Conservation (phyloP, 2,797 vertebrate species). For the Neosalanx taihuensis region DNA sequence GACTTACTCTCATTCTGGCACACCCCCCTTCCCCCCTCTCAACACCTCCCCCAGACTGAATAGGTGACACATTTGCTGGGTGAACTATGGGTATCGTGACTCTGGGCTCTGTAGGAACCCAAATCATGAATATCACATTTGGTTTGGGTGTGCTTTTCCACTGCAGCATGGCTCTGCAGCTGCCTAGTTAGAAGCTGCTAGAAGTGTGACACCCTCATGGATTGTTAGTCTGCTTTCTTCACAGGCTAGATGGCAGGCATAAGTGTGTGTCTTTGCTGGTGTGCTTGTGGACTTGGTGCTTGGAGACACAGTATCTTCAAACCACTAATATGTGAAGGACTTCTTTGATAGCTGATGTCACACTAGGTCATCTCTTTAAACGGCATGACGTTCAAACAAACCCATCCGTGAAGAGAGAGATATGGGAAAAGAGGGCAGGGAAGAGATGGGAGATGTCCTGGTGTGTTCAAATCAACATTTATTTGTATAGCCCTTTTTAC, state of each 20-base stretch:
- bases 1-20: not conserved
- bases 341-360: too few species aligned
- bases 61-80: conserved; percentile 58
- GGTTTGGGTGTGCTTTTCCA: conserved; percentile 70
- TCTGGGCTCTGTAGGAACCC: conserved; percentile 58
- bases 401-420: too few species aligned
- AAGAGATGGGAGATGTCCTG: too few species aligned
- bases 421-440: too few species aligned
- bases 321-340: too few species aligned
- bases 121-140: conserved; percentile 78
- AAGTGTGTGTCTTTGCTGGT: conserved; percentile 10
- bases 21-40: not conserved
- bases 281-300: conserved; percentile 24
- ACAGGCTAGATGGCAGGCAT: conserved; percentile 44
- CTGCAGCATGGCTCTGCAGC: conserved; percentile 72
- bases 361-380: too few species aligned
- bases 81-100: conserved; percentile 62
- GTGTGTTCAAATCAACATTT: too few species aligned
- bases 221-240: conserved; percentile 62
- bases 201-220: conserved; percentile 48
- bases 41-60: conserved; percentile 27
- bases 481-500: too few species aligned
- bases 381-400: too few species aligned
- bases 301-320: not conserved
- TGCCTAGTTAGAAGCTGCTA: conserved; percentile 47